Evolutionary conservation across 92 coral and sea anemone species (phyloP).

Genomic region (Paragorgia papillata): DNA sequence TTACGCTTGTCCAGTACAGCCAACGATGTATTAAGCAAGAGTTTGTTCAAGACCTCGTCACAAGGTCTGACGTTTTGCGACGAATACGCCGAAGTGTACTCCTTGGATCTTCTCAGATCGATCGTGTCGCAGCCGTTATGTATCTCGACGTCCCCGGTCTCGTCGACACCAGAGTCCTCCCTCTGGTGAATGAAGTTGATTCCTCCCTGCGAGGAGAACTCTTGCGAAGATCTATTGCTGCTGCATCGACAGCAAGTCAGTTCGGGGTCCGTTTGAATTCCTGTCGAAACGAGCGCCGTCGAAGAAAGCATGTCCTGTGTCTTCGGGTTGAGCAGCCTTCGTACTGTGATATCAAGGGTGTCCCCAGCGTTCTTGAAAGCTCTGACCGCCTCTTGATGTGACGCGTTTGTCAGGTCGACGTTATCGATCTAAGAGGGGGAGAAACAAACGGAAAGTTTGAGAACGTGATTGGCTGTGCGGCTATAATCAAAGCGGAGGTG

Average conservation of each 20-base stretch:
- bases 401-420: conserved; percentile 78
- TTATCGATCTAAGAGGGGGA: conserved; percentile 76
- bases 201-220: conserved; percentile 36
- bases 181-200: conserved; percentile 28
- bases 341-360: conserved; percentile 69
- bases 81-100: conserved; percentile 1
- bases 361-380: conserved; percentile 86
- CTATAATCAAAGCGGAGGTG: too few species aligned
- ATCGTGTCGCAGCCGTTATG: conserved; percentile 24
- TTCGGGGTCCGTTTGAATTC: conserved; percentile 55
- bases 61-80: conserved; percentile 14
- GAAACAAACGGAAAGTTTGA: neutral
- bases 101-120: neutral
- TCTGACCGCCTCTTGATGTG: conserved; percentile 87
- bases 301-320: conserved; percentile 18
- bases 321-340: conserved; percentile 62
- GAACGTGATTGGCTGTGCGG: too few species aligned
- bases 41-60: conserved; percentile 15
- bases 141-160: conserved; percentile 32
- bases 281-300: conserved; percentile 64
- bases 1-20: conserved; percentile 29
- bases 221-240: conserved; percentile 37
- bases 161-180: conserved; percentile 47
- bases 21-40: conserved; percentile 24
- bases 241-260: conserved; percentile 40